Percentiles rank a stretch among this genome's conserved stretches.
Evolutionary conservation across 2,113 vertebrate genomes (phyloP).

Genomic region (Lanius collurio): DNA sequence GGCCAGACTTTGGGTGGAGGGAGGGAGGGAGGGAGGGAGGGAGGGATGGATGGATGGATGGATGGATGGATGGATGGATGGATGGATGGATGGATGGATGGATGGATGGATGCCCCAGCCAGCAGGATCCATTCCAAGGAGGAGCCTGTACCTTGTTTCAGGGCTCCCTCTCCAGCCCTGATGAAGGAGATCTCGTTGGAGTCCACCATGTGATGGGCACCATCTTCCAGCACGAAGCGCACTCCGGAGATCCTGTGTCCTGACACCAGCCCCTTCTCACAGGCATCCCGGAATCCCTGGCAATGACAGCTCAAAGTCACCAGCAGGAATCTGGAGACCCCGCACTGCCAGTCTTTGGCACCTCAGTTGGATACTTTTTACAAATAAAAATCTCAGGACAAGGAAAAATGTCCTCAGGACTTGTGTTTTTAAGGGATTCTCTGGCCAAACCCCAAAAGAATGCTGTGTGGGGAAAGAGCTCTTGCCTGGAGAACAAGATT

Average conservation of each 20-base stretch:
- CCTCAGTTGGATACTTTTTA: not conserved
- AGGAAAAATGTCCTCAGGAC: not conserved
- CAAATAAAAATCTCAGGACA: accelerated
- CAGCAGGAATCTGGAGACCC: not conserved
- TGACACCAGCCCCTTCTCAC: constrained; percentile 85
- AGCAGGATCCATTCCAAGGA: accelerated
- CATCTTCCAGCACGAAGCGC: constrained; percentile 87
- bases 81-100: not conserved
- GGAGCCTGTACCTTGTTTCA: constrained; percentile 84
- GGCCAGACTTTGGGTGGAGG: accelerated
- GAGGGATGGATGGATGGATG: too few species aligned
- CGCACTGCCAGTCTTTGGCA: not conserved
- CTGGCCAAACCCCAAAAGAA: not conserved
- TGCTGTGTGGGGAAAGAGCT: not conserved
- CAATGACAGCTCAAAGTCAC: not conserved
- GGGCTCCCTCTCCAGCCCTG: constrained; percentile 91
- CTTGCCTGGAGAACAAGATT: not conserved
- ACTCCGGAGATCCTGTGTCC: constrained; percentile 92
- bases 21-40: accelerated
- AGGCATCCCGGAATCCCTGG: constrained; percentile 90
- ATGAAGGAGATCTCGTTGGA: constrained; percentile 95
- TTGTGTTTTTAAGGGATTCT: not conserved
- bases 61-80: accelerated
- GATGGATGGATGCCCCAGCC: not conserved
- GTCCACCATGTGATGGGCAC: constrained; percentile 93